Evolutionary conservation across 2,888 invertebrate species (phyloP).

Genomic region (Cheilosia pagana): DNA sequence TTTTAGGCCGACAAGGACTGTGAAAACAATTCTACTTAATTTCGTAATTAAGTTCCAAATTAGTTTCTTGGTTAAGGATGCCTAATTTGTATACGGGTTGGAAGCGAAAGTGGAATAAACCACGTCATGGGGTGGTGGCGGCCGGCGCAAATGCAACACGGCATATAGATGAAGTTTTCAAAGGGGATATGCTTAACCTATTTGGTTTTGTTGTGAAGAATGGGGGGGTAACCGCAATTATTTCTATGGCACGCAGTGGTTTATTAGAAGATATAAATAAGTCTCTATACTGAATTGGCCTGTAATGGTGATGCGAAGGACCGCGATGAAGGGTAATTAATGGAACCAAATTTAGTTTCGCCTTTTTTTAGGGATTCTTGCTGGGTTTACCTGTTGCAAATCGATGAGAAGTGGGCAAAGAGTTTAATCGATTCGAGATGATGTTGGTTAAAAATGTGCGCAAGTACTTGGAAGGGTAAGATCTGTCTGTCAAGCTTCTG

Average conservation of each 20-base stretch:
- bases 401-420: too few species aligned
- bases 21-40: constrained; percentile 66
- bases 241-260: background rate
- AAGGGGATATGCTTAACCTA: background rate
- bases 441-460: too few species aligned
- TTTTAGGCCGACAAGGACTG: constrained; percentile 33
- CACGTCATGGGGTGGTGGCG: background rate
- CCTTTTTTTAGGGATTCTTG: too few species aligned
- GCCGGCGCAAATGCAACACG: constrained; percentile 30
- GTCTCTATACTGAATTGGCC: too few species aligned
- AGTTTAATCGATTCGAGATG: too few species aligned
- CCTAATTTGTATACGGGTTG: constrained; percentile 21
- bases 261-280: too few species aligned
- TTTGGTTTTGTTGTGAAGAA: background rate
- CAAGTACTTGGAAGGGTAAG: too few species aligned
- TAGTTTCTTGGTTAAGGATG: constrained; percentile 47
- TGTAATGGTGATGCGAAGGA: too few species aligned
- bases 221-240: background rate
- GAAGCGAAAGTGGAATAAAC: constrained; percentile 3
- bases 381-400: too few species aligned
- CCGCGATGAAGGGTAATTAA: too few species aligned
- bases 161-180: background rate
- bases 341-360: too few species aligned
- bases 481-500: too few species aligned
- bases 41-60: constrained; percentile 67